Evolutionary conservation across 2,113 vertebrate species (phyloP), one percentile per base, ranked within the genome.

Genomic region (Corythoichthys intestinalis): DNA sequence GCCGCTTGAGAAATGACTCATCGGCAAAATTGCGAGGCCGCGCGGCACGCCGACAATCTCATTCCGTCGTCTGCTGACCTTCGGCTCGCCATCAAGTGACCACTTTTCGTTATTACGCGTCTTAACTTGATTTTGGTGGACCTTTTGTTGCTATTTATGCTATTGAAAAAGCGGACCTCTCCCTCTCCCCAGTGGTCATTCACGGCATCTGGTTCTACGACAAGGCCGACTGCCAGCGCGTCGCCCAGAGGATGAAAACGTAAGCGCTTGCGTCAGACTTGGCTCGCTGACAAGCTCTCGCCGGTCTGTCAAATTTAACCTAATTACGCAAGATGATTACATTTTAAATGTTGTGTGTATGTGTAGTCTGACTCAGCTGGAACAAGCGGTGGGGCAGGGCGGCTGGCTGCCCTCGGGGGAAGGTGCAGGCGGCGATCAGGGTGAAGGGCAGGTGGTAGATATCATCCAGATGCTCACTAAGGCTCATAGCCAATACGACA

Each of bases 181-280:
- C 77, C 35, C 52, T 41, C 88, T 86, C 41, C 56, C 7, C 92
- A 99, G 97, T 96, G 92, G 93, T 94, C 85, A 99, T 99, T 87
- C 94, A 97, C 83, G 96, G 97, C 60, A 98, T 99, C 90, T 99
- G 97, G 97, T 99, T 99, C 92, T 99, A 99, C 76, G 94, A 98
- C 84, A 96, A 96, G 79, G 91, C 93, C 85, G 97, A 99, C 90
- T 99, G 96, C 89, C 94, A 94, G 83, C 95, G 96, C 89, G 94
- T 99, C 73, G 95, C 96, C 73, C 94, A 94, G 63, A 93, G 94
- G 72, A 97, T 98, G 94, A 97, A 94, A 89, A 94, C 91, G 96
- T 99, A 91, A 94, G 96, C 95, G 70, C 50, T 41, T 73, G 39
- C 15, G 35, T 44, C 54, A 60, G 17, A n/a, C 37, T 54, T 50